These are phyloP conservation scores for Dipodomys spectabilis DNA, from an alignment of 2,113 vertebrate species.

Conservation along the genomic window DNA sequence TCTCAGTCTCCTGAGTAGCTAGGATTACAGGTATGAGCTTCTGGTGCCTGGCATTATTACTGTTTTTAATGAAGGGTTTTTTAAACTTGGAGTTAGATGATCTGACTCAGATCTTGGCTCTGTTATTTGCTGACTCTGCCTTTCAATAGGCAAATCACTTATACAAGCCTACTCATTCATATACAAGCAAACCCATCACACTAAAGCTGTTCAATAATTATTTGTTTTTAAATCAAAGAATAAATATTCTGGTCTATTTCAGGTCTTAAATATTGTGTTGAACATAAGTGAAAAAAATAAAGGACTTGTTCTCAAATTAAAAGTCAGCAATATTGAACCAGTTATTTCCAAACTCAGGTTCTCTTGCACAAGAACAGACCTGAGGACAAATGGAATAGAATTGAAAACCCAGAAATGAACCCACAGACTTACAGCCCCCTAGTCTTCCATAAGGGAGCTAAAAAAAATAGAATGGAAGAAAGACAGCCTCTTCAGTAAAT, in stretches of 20 bases:
- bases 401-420: no score
- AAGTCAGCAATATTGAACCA: background rate
- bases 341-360: no score
- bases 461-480: no score
- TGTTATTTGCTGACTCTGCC: background rate
- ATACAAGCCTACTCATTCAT: background rate
- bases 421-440: no score
- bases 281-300: background rate
- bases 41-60: background rate
- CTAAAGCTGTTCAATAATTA: background rate
- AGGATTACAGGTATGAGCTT: no score
- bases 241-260: background rate
- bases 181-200: background rate
- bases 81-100: background rate
- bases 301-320: background rate
- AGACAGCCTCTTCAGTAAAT: no score
- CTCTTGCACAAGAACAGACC: no score
- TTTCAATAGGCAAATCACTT: background rate
- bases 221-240: background rate
- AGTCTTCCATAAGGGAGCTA: no score
- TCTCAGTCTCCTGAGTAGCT: no score
- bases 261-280: background rate
- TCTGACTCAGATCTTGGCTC: background rate
- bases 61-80: constrained; percentile 3
- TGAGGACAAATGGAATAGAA: no score